A percentile compares a stretch with the other conserved stretches of the same genome.
Evolutionary conservation across 2,113 vertebrate species (phyloP).

Genomic region (Lanius ludovicianus): DNA sequence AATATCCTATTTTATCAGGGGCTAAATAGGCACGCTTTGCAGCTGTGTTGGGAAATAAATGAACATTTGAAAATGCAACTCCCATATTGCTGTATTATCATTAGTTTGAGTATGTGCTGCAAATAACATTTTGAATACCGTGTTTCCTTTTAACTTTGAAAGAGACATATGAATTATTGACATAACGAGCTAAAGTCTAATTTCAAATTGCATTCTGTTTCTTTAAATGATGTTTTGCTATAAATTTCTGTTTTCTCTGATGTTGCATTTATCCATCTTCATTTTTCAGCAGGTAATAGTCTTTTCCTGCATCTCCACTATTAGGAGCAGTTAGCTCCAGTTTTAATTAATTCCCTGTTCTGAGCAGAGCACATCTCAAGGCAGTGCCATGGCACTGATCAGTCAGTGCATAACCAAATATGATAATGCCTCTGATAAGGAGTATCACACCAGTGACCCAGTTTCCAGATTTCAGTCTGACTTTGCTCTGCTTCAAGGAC

Average conservation of each 20-base stretch:
- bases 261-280: background rate
- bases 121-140: background rate
- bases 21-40: background rate
- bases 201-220: background rate
- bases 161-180: background rate
- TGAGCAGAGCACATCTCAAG: background rate
- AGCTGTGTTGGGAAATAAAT: background rate
- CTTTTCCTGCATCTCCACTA: background rate
- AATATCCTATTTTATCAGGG: background rate
- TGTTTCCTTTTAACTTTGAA: background rate
- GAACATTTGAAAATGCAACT: background rate
- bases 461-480: background rate
- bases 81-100: background rate
- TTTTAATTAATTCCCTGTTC: background rate
- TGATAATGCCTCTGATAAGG: background rate
- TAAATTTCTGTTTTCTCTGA: background rate
- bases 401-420: background rate
- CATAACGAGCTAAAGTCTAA: background rate
- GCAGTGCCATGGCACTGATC: background rate
- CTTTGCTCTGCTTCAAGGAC: conserved; percentile 10
- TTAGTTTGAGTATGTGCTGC: background rate
- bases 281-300: background rate
- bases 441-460: background rate
- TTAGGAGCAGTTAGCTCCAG: background rate
- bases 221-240: background rate